Conservation (phyloP, 2,797 vertebrate genomes). For the Buphagus erythrorhynchus region DNA sequence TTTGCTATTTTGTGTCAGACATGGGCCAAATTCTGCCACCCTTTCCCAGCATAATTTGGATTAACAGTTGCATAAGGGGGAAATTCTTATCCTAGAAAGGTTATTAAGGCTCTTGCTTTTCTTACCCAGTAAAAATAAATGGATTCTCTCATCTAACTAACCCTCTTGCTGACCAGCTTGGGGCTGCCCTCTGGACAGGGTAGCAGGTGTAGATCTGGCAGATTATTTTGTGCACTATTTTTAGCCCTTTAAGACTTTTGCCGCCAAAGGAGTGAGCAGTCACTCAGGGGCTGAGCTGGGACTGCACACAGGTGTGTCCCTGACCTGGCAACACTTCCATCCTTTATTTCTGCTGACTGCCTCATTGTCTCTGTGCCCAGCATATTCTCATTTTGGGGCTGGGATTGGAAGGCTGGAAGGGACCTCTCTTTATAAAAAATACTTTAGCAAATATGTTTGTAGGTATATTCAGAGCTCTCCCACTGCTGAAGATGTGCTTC, state of each 20-base stretch:
- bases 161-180: neutral
- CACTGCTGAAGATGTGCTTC: neutral
- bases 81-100: neutral
- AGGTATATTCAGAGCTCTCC: neutral
- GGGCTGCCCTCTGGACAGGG: neutral
- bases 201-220: neutral
- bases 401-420: neutral
- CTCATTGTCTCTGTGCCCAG: neutral
- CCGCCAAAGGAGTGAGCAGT: neutral
- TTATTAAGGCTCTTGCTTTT: neutral
- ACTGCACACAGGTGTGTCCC: neutral
- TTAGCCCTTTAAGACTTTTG: neutral
- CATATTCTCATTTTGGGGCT: neutral
- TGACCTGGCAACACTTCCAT: neutral
- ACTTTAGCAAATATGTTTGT: neutral
- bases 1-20: neutral
- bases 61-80: neutral
- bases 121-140: neutral
- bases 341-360: neutral
- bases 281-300: neutral
- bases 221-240: neutral
- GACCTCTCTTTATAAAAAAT: neutral
- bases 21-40: neutral
- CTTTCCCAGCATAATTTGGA: neutral
- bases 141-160: neutral